Evolutionary conservation across 2,888 invertebrate genomes (phyloP).

Genomic region (Sclerodermus sp.): DNA sequence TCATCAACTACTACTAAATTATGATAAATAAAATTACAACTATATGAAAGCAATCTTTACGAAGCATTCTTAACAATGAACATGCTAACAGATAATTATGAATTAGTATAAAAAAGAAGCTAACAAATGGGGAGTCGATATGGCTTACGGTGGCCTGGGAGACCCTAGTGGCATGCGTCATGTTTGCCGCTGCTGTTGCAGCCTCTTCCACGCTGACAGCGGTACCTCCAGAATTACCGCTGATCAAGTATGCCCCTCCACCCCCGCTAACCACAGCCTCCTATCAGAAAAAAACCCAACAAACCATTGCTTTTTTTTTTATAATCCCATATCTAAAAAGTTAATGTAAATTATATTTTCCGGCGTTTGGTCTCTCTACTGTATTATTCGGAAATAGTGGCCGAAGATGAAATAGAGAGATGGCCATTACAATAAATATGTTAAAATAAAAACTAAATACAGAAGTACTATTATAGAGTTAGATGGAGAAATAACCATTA

Average conservation of each 20-base stretch:
- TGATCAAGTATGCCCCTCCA: constrained; percentile 60
- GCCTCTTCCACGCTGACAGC: constrained; percentile 59
- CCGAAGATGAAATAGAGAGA: neutral
- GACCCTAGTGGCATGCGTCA: constrained; percentile 79
- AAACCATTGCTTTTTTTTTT: constrained; percentile 27
- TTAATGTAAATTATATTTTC: too few species aligned
- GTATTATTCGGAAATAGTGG: too few species aligned
- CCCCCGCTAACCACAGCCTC: constrained; percentile 58
- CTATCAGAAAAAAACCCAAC: constrained; percentile 50
- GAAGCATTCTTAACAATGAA: constrained; percentile 14
- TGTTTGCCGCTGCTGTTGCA: constrained; percentile 62
- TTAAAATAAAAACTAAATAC: too few species aligned
- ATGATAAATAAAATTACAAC: neutral
- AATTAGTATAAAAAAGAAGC: constrained; percentile 42
- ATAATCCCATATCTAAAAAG: constrained; percentile 16
- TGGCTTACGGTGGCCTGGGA: constrained; percentile 88
- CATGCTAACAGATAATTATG: constrained; percentile 28
- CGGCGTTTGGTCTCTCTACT: too few species aligned
- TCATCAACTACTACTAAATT: too few species aligned
- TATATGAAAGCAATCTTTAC: constrained; percentile 11
- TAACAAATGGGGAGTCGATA: constrained; percentile 51
- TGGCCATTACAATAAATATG: neutral
- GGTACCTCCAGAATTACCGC: constrained; percentile 58
- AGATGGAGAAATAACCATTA: too few species aligned
- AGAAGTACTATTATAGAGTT: too few species aligned